A percentile compares a stretch with the other conserved stretches of the same genome.
Conservation (phyloP, 2,113 vertebrate genomes). For the Hemichromis elongatus region DNA sequence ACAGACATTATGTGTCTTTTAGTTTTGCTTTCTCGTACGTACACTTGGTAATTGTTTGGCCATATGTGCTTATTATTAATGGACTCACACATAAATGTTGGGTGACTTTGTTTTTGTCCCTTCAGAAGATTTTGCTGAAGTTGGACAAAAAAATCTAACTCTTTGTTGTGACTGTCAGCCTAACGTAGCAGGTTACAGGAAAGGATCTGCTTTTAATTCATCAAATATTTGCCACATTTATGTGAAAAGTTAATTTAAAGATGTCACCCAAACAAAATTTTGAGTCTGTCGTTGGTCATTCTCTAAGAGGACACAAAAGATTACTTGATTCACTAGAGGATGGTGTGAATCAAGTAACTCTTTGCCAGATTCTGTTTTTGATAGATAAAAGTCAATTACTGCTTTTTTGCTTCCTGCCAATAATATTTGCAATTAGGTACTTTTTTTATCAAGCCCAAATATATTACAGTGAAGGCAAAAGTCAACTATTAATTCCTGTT, state of each 20-base stretch:
- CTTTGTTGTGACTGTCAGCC: not conserved
- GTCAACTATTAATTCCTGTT: not conserved
- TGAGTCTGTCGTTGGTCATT: not conserved
- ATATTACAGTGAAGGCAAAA: not conserved
- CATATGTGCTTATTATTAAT: not conserved
- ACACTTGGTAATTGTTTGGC: not conserved
- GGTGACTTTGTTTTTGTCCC: not conserved
- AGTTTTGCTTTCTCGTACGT: not conserved
- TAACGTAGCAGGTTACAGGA: not conserved
- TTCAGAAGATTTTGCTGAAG: not conserved
- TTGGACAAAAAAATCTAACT: not conserved
- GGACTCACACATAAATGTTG: not conserved
- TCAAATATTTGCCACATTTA: not conserved
- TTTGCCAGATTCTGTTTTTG: not conserved
- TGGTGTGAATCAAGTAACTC: not conserved
- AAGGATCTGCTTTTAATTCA: rapidly evolving
- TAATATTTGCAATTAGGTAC: not conserved
- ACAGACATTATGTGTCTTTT: not conserved
- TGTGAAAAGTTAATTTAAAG: not conserved
- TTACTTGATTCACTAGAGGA: not conserved
- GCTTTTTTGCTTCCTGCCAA: not conserved
- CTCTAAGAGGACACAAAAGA: not conserved
- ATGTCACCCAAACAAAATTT: not conserved
- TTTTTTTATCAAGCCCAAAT: not conserved
- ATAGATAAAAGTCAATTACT: not conserved